phyloP scores from a whole-genome alignment of 2,113 vertebrate species.

The Myotis brandtii region DNA sequence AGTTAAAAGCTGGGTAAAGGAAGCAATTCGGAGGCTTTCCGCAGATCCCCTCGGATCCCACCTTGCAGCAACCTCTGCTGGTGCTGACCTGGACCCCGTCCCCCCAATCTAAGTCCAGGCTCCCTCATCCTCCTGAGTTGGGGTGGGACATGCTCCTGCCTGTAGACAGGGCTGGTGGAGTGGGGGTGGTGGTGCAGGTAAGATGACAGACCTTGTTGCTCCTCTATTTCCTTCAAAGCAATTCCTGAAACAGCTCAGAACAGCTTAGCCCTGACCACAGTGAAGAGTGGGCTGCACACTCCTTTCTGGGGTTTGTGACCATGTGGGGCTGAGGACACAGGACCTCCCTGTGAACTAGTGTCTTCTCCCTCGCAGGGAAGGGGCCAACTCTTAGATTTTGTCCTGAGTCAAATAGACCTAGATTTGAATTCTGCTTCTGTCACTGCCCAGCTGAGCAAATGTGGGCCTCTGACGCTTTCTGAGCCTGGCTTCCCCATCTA shows the following conservation, averaged over 20 bases:
- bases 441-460: neutral
- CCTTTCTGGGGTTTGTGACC: neutral
- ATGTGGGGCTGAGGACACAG: neutral
- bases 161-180: neutral
- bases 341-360: neutral
- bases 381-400: neutral
- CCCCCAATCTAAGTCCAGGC: fast-evolving
- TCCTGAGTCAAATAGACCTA: neutral
- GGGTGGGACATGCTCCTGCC: neutral
- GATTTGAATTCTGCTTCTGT: neutral
- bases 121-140: neutral
- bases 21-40: neutral
- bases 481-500: neutral
- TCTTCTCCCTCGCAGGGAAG: neutral
- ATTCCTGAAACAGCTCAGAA: neutral
- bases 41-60: neutral
- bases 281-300: neutral
- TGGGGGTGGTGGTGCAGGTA: neutral
- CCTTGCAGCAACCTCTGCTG: neutral
- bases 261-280: neutral
- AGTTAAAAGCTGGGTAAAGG: neutral
- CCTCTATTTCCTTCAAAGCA: neutral
- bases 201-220: neutral
- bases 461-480: neutral
- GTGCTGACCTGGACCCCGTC: too few species aligned